A percentile compares a stretch with the other conserved stretches of the same genome.
Conservation (phyloP, 2,888 invertebrate species). For the Chirona hameri region DNA sequence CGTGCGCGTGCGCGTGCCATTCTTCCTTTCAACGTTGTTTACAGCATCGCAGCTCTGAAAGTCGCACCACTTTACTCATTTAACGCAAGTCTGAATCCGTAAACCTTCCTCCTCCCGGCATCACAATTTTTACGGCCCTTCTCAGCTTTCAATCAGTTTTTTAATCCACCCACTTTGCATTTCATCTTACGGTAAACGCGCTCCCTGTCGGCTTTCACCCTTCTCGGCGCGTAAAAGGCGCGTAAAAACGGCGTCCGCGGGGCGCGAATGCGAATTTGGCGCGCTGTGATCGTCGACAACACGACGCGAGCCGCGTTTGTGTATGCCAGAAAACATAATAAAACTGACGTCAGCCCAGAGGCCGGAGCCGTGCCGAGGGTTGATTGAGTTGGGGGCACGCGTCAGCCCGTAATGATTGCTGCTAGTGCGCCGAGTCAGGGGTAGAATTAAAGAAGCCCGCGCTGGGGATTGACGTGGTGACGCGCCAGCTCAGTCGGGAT, state of each 20-base stretch:
- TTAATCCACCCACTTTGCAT: slow-evolving; percentile 29
- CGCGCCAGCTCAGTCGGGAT: neutral
- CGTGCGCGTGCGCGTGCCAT: neutral
- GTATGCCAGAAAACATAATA: slow-evolving; percentile 24
- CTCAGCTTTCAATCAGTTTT: slow-evolving; percentile 28
- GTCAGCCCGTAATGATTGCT: neutral
- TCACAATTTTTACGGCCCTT: slow-evolving; percentile 23
- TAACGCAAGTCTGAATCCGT: slow-evolving; percentile 28
- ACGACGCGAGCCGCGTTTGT: neutral
- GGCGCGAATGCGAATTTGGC: slow-evolving; percentile 27
- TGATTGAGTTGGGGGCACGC: neutral
- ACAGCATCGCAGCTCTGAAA: neutral
- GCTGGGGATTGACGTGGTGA: neutral
- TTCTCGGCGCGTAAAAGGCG: slow-evolving; percentile 2
- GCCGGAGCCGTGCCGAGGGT: neutral
- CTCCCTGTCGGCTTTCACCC: slow-evolving; percentile 1
- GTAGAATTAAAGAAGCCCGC: neutral
- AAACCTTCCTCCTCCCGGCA: slow-evolving; percentile 9
- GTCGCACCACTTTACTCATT: slow-evolving; percentile 27
- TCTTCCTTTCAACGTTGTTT: slow-evolving; percentile 2
- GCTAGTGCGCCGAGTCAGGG: neutral
- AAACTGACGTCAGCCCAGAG: neutral
- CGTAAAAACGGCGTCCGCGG: slow-evolving; percentile 24
- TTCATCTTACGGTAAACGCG: slow-evolving; percentile 27
- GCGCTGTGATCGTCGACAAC: neutral